Evolutionary conservation across 2,797 vertebrate genomes (phyloP).

Genomic region (Urocyon cinereoargenteus): DNA sequence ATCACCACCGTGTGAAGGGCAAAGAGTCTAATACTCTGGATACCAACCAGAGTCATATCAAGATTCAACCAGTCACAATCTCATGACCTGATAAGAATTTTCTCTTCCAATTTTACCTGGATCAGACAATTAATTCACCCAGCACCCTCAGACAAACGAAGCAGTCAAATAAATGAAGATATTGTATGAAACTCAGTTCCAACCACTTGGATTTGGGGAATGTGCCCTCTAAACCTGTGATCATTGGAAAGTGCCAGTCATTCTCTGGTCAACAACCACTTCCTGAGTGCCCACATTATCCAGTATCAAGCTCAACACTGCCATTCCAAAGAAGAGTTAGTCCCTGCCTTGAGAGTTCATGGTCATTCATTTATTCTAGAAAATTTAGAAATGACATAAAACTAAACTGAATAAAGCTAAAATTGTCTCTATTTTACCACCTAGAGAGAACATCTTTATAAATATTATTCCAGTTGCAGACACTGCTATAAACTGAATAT

Average conservation of each 20-base stretch:
- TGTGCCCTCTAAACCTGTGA: neutral
- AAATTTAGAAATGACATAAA: neutral
- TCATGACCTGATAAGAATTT: neutral
- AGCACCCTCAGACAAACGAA: neutral
- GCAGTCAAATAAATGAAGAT: neutral
- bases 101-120: neutral
- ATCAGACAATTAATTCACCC: neutral
- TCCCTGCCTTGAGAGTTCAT: neutral
- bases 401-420: neutral
- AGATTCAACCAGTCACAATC: neutral
- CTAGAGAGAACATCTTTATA: slow-evolving; percentile 3
- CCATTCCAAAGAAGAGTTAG: neutral
- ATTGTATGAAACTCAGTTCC: neutral
- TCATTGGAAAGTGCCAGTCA: neutral
- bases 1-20: neutral
- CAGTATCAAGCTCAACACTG: neutral
- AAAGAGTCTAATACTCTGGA: neutral
- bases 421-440: neutral
- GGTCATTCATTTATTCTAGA: neutral
- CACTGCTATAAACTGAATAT: neutral
- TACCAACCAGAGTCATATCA: neutral
- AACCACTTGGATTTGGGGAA: neutral
- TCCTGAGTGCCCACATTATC: neutral
- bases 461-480: neutral
- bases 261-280: neutral